Evolutionary conservation across 2,113 vertebrate genomes (phyloP).

Genomic region (Tachycineta bicolor): DNA sequence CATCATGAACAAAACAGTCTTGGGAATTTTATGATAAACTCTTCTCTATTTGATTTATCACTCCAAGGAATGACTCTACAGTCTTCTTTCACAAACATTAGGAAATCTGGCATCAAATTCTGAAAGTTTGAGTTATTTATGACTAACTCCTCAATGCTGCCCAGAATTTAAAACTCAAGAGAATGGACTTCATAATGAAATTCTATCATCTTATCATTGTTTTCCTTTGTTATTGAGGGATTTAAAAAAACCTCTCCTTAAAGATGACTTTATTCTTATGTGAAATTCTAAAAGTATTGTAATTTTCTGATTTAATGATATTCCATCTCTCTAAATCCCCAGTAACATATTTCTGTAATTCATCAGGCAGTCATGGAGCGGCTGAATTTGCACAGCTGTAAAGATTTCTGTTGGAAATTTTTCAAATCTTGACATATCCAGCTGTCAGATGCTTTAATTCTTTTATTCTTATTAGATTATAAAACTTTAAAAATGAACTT

Average conservation of each 20-base stretch:
- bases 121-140: constrained; percentile 37
- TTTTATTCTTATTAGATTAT: constrained; percentile 19
- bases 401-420: constrained; percentile 26
- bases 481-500: constrained; percentile 3
- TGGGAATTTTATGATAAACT: constrained; percentile 26
- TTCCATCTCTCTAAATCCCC: constrained; percentile 72
- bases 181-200: background rate
- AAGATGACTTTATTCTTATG: background rate
- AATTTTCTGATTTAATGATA: constrained; percentile 4
- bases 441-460: constrained; percentile 30
- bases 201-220: constrained; percentile 22
- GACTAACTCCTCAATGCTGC: background rate
- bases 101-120: constrained; percentile 28
- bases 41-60: constrained; percentile 25
- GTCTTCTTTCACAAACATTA: constrained; percentile 6
- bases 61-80: background rate
- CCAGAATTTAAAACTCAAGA: constrained; percentile 16
- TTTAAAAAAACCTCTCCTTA: background rate
- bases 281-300: background rate
- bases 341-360: constrained; percentile 12
- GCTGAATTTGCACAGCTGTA: constrained; percentile 46
- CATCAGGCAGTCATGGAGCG: background rate
- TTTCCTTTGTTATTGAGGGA: constrained; percentile 6
- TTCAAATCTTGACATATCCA: constrained; percentile 17
- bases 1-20: background rate